Conservation (phyloP, 2,113 vertebrate genomes). For the Empidonax traillii region DNA sequence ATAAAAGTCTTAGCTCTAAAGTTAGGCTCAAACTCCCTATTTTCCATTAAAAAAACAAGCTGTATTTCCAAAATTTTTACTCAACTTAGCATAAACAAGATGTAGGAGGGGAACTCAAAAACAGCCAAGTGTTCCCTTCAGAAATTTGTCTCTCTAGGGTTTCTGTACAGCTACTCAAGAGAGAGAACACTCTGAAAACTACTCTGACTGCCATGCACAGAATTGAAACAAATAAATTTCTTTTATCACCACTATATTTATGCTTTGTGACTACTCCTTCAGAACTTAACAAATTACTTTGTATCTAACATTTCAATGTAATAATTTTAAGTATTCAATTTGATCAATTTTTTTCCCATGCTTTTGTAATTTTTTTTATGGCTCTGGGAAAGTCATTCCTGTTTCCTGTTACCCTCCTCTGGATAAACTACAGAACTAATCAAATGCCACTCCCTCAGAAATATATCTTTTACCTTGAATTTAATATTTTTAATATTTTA, state of each 20-base stretch:
- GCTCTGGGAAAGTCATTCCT: not conserved
- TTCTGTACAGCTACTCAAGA: not conserved
- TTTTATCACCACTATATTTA: not conserved
- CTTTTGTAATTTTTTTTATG: not conserved
- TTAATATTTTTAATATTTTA: not conserved
- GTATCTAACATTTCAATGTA: not conserved
- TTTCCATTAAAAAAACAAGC: not conserved
- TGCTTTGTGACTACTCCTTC: not conserved
- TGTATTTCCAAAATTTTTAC: not conserved
- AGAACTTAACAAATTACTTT: not conserved
- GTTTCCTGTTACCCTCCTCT: not conserved
- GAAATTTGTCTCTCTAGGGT: not conserved
- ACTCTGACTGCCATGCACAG: not conserved
- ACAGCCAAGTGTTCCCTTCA: fast-evolving
- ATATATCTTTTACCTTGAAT: not conserved
- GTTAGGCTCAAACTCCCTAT: not conserved
- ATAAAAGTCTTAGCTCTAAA: not conserved
- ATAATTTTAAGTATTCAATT: not conserved
- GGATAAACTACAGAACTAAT: not conserved
- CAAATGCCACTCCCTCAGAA: not conserved
- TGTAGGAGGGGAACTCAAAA: not conserved
- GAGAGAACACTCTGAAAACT: not conserved
- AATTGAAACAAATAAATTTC: not conserved
- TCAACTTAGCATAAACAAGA: not conserved
- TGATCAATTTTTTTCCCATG: not conserved